Evolutionary conservation across 2,797 vertebrate species (phyloP), one percentile per base, ranked within the genome.

Genomic region (Sebastes nivosus): DNA sequence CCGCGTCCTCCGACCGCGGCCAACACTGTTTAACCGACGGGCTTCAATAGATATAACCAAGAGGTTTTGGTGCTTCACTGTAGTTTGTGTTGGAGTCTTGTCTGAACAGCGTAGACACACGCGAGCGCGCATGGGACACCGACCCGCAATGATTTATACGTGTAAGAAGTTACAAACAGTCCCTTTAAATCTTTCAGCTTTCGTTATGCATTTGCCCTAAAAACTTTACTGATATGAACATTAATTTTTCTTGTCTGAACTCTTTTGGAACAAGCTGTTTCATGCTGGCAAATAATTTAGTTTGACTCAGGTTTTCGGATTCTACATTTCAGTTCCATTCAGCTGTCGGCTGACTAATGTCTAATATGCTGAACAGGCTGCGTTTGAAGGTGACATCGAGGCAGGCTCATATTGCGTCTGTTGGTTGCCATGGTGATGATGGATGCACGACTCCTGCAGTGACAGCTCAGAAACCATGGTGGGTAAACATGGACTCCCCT

Each of bases 401-500:
- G n/a, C 57, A 12, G 55, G 59, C 42, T 54, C n/a, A 5, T 38
- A 38, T 55, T 80, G 82, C 67, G 58, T 91, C 72, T 60, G 18
- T 70, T 57, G 75, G 92, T 91, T 86, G 71, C 87, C 71, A 52
- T 65, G 84, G 91, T 1, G 79, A 93, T 8, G 34, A 52, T 1
- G 66, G 84, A 84, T 81, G 72, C 80, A 24, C 4, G 78, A 66
- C 84, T 89, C 93, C 89, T 64, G 58, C 72, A 6, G 92, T 75
- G 88, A 87, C 75, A 79, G 81, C 92, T 90, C 86, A 76, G 88
- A 87, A 87, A 87, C 78, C 90, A 81, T 87, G 91, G 94, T 92
- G 92, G 89, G 91, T 93, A 94, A 96, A 96, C 94, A 94, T 8
- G 69, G 84, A 59, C 81, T 86, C 95, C 91, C 84, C 75, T 16